Base-by-base conservation (phyloP, 64 coral and sea anemone genomes). In the Montipora sp. region DNA sequence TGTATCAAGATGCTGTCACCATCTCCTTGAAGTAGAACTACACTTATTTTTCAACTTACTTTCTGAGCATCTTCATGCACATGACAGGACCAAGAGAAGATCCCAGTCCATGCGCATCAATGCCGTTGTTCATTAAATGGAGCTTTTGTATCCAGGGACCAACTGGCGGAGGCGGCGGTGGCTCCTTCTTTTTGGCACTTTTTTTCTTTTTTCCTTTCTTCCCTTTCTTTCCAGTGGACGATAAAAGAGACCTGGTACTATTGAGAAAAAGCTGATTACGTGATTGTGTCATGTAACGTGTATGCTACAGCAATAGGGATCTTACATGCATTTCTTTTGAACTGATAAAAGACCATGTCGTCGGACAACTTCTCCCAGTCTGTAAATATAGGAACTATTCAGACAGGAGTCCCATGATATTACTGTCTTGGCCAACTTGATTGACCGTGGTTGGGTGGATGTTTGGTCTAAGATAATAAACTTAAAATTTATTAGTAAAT, bases 41-140 rank as follows among this genome's bases (percentile, higher is more conserved):
- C 36, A 36, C 36, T 24, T 74, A 36, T 47, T 76, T 47, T 18
- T 4, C 46, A 48, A 90, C 97, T 94, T 47, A 96, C 97, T 95
- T 98, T 87, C 97, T 93, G 59, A 98, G 94, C 91, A 98, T 93
- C 65, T 95, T 98, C 97, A 98, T 98, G 51, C 97, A 98, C 91
- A 98, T 96, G 47, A 98, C 93, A 45, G 97, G 97, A 0, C 94
- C 94, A 14, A 98, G 73, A 13, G 79, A 94, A 3, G 97, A 98
- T 1, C 94, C 97, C 15, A 75, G 44, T 5, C 97, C 97, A 85
- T 98, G 87, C 0, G 91, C 88, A 75, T 98, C 97, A 80, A 98
- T 94, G 22, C 97, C 97, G 63, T 98, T 98, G 89, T 98, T 92
- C 19, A 95, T 46, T 18, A 98, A 81, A 67, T 98, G 97, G 66